Conservation (phyloP, 2,797 vertebrate species). For the Helostoma temminkii region DNA sequence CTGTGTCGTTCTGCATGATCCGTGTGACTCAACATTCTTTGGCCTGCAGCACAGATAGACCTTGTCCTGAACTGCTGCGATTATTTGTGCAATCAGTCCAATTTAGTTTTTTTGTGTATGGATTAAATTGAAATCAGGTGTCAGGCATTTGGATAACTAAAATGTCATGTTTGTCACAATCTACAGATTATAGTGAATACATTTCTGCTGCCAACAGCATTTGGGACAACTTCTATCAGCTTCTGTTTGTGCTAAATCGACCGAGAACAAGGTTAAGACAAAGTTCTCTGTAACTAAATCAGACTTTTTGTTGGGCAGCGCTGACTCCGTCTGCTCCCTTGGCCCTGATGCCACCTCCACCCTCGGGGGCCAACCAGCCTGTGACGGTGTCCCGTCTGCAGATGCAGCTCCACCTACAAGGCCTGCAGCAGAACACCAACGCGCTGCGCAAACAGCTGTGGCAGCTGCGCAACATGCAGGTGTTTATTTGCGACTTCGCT, state of each 20-base stretch:
- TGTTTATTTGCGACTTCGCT: conserved; percentile 57
- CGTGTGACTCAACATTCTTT: conserved; percentile 46
- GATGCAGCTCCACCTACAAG: conserved; percentile 95
- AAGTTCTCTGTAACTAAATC: conserved; percentile 15
- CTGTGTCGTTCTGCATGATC: conserved; percentile 71
- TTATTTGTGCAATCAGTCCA: background rate
- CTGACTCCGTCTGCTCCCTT: conserved; percentile 87
- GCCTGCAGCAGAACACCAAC: conserved; percentile 93
- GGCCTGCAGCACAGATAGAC: conserved; percentile 55
- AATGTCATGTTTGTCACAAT: too few species aligned
- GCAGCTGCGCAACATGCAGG: conserved; percentile 94
- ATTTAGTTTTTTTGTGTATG: background rate
- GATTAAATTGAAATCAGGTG: conserved; percentile 14
- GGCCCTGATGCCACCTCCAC: conserved; percentile 90
- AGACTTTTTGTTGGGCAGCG: conserved; percentile 70
- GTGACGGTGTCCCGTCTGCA: conserved; percentile 90
- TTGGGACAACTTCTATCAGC: conserved; percentile 59
- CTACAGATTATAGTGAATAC: too few species aligned
- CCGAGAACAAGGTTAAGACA: background rate
- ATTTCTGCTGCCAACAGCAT: background rate
- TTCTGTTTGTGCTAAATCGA: background rate
- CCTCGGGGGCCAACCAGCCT: conserved; percentile 85
- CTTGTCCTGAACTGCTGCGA: conserved; percentile 46
- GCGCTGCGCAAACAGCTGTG: conserved; percentile 93
- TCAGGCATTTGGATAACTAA: background rate